Conservation (phyloP, 2,888 invertebrate genomes). For the Branchipolynoe longqiensis region DNA sequence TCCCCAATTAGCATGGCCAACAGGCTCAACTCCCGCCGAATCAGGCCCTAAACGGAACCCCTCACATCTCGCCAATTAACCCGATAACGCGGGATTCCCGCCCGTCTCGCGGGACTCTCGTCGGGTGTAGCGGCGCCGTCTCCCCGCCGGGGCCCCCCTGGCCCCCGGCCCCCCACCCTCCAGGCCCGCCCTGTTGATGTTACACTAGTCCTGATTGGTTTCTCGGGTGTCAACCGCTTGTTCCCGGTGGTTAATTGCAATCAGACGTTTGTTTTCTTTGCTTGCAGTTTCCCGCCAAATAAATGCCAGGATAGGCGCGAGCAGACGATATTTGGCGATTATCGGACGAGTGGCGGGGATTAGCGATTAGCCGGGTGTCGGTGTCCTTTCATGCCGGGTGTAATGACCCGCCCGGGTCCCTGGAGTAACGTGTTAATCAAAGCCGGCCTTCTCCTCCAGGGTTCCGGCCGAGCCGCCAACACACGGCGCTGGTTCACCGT, state of each 20-base stretch:
- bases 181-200: background rate
- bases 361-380: too few relatives aligned
- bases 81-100: constrained; percentile 4
- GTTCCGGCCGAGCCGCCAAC: too few relatives aligned
- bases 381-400: too few relatives aligned
- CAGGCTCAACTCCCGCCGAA: background rate
- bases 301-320: too few relatives aligned
- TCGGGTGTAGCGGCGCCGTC: background rate
- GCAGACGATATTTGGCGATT: too few relatives aligned
- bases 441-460: too few relatives aligned
- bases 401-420: too few relatives aligned
- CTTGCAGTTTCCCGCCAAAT: too few relatives aligned
- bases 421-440: too few relatives aligned
- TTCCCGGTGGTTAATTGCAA: background rate
- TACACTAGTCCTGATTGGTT: constrained; percentile 1
- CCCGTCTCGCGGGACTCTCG: constrained; percentile 20
- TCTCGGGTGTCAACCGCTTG: background rate
- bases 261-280: background rate
- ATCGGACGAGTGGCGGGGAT: too few relatives aligned
- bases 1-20: constrained; percentile 11
- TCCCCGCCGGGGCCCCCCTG: background rate
- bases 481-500: too few relatives aligned
- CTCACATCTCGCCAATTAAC: constrained; percentile 39
- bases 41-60: constrained; percentile 5
- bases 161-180: background rate